Base-by-base conservation (phyloP, 2,888 invertebrate genomes). In the Folsomia manolachei region DNA sequence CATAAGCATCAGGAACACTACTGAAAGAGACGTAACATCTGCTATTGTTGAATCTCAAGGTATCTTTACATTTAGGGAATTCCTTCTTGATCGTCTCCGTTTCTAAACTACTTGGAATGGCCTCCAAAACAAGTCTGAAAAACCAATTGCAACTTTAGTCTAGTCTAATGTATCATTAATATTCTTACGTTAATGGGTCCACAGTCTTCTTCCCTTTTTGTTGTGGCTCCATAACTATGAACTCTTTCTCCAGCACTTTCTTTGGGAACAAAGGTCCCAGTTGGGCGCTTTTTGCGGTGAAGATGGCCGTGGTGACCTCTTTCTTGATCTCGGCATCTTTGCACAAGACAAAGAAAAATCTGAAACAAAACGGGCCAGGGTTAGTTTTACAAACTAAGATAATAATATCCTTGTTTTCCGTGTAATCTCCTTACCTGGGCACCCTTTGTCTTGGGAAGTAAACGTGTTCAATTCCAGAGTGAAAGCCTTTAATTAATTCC, bases 301-400 rank as follows among this genome's bases (percentile, higher is more conserved):
- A 23, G 2, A 74, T 21, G 1, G 53, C 27, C 19, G 67, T 26
- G 2, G 27, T 24, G 1, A 74, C 70, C 11, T 27, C 61, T 7
- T 27, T 24, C 24, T 63, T 64, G 0, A 65, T 26, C 9, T 27
- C n/a, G 0, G 53, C 51, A 11, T 27, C 27, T 51, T 64, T 70
- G 61, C 72, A 74, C 1, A 71, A 61, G 1, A 74, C 70, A 27
- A 70, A 74, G 25, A 70, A 72, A 69, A 60, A 68, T 23, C 74
- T 74, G 39, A 39, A 39, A 39, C 14, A 39, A 39, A 39, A 39
- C 7, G 7, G 4, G 14, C 7, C 4, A 39, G 14, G 39, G 39
- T 39, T 39, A 9, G 39, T 39, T n/a, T n/a, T n/a, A n/a, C n/a
- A n/a, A n/a, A n/a, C n/a, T n/a, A n/a, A n/a, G n/a, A n/a, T n/a